Conservation (phyloP, 2,888 invertebrate genomes). For the Mimumesa dahlbomi region DNA sequence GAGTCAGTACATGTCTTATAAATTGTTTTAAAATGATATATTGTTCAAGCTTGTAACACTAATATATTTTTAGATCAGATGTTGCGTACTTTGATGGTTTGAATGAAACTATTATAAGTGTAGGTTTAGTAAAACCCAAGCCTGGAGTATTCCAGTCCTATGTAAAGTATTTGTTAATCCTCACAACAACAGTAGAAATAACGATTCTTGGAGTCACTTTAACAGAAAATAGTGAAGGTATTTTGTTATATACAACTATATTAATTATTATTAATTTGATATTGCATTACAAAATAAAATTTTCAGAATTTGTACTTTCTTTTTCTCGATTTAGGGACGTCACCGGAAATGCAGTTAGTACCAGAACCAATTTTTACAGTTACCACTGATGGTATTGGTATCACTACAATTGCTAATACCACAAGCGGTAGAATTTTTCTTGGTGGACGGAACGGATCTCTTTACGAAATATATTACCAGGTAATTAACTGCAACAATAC, state of each 20-base stretch:
- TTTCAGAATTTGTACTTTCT: constrained; percentile 5
- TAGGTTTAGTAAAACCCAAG: constrained; percentile 94
- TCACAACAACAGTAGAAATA: constrained; percentile 97
- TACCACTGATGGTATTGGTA: constrained; percentile 93
- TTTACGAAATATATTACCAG: constrained; percentile 97
- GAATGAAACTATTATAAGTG: constrained; percentile 95
- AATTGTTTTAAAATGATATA: background rate
- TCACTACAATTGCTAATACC: constrained; percentile 91
- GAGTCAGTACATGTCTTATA: constrained; percentile 81
- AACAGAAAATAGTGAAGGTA: constrained; percentile 75
- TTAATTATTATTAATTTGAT: no score
- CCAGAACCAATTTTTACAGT: constrained; percentile 97
- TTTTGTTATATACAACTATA: background rate
- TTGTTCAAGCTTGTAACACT: constrained; percentile 12
- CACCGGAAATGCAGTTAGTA: constrained; percentile 92
- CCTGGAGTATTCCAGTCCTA: constrained; percentile 93
- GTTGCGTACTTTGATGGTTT: constrained; percentile 98
- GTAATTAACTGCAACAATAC: constrained; percentile 79
- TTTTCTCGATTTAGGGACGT: constrained; percentile 74
- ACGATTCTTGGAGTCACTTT: constrained; percentile 90
- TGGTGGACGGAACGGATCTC: constrained; percentile 95
- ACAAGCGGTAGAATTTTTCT: constrained; percentile 94
- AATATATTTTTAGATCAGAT: constrained; percentile 85
- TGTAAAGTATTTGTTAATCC: constrained; percentile 93
- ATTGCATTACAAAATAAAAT: no score